Evolutionary conservation across 2,888 invertebrate genomes (phyloP).

Genomic region (Nysson spinosus): DNA sequence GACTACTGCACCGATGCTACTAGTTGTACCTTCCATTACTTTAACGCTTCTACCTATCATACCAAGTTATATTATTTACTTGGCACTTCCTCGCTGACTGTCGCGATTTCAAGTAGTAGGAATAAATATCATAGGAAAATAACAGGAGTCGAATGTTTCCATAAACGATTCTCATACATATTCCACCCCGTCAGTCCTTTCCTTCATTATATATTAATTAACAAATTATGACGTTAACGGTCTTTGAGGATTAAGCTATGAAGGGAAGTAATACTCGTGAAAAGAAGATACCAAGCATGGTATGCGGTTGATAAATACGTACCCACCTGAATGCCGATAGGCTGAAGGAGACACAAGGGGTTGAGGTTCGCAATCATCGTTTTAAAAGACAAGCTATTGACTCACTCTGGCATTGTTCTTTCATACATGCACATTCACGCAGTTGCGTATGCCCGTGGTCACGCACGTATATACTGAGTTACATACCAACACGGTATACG

Average conservation of each 20-base stretch:
- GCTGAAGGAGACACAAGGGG: slow-evolving; percentile 1
- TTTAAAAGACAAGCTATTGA: slow-evolving; percentile 62
- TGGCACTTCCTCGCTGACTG: too few relatives aligned
- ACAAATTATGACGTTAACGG: slow-evolving; percentile 38
- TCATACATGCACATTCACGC: slow-evolving; percentile 24
- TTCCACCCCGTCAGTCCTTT: not conserved
- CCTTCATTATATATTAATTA: slow-evolving; percentile 45
- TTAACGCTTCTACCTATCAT: too few relatives aligned
- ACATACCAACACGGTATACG: slow-evolving; percentile 31
- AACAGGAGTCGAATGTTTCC: too few relatives aligned
- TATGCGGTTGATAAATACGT: slow-evolving; percentile 36
- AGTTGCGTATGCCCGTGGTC: slow-evolving; percentile 13
- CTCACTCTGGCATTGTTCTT: slow-evolving; percentile 55
- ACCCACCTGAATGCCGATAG: slow-evolving; percentile 17
- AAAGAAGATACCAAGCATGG: slow-evolving; percentile 8
- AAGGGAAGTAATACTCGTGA: slow-evolving; percentile 19
- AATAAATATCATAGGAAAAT: too few relatives aligned
- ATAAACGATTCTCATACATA: too few relatives aligned
- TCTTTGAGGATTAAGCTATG: slow-evolving; percentile 1
- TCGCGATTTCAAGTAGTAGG: too few relatives aligned
- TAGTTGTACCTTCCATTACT: too few relatives aligned
- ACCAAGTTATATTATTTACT: too few relatives aligned
- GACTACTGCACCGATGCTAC: too few relatives aligned
- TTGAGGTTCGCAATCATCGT: slow-evolving; percentile 48
- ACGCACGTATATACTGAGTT: slow-evolving; percentile 9